These are phyloP conservation scores for Lysiphlebus fabarum DNA, from an alignment of 1,140 invertebrate genomes.

Conservation along the genomic window DNA sequence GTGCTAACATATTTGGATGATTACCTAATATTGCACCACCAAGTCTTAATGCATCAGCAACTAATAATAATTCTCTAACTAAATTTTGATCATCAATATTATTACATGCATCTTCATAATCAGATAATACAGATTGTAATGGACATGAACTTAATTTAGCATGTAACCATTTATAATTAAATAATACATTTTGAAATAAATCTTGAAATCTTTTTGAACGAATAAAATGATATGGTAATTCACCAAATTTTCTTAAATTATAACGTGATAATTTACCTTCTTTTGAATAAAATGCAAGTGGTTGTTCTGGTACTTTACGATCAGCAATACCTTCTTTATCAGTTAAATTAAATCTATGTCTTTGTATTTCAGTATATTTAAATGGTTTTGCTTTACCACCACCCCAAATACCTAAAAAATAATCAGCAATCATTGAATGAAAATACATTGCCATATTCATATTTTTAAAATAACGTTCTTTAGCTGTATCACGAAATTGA, in stretches of 20 bases:
- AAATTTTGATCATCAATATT: slow-evolving; percentile 83
- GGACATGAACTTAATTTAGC: slow-evolving; percentile 94
- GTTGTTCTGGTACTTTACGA: slow-evolving; percentile 92
- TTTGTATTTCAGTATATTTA: slow-evolving; percentile 94
- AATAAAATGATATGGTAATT: slow-evolving; percentile 92
- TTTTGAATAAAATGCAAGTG: slow-evolving; percentile 86
- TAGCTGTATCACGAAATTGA: slow-evolving; percentile 91
- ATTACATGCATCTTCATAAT: slow-evolving; percentile 91
- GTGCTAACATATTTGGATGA: slow-evolving; percentile 93
- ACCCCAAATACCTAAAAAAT: slow-evolving; percentile 94
- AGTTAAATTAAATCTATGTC: slow-evolving; percentile 79
- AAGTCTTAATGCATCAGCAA: slow-evolving; percentile 90
- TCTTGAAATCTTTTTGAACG: slow-evolving; percentile 87
- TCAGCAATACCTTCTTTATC: slow-evolving; percentile 92
- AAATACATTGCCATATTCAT: slow-evolving; percentile 95
- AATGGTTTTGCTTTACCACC: slow-evolving; percentile 93
- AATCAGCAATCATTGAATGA: slow-evolving; percentile 96
- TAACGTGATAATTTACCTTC: slow-evolving; percentile 84
- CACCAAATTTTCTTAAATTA: slow-evolving; percentile 89
- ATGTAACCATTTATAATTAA: slow-evolving; percentile 97
- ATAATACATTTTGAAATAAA: slow-evolving; percentile 89
- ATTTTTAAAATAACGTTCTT: slow-evolving; percentile 95
- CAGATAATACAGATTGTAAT: slow-evolving; percentile 87
- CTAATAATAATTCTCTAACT: slow-evolving; percentile 84
- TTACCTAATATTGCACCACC: slow-evolving; percentile 85